phyloP scores from a whole-genome alignment of 2,888 invertebrate genomes.

The Philhelius pedissequus region DNA sequence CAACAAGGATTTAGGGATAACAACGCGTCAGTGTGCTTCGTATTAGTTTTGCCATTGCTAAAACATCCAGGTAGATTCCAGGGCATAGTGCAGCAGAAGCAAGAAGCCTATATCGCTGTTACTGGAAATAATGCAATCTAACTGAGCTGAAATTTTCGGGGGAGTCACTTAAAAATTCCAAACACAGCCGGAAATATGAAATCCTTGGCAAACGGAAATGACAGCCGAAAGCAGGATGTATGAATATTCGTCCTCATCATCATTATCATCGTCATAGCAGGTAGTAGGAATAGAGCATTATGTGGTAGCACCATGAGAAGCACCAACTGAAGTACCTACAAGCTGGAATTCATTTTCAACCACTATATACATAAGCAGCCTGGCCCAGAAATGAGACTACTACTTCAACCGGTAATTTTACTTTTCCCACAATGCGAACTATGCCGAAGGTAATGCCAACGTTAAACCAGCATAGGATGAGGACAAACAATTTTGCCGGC shows the following conservation, averaged over 20 bases:
- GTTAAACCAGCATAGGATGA: conserved; percentile 33
- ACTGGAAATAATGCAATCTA: conserved; percentile 49
- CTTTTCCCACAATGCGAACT: conserved; percentile 41
- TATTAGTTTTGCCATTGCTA: neutral
- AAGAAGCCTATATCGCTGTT: conserved; percentile 32
- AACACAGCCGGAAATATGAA: conserved; percentile 77
- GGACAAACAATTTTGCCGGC: conserved; percentile 59
- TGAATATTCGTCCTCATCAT: conserved; percentile 62
- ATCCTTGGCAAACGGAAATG: conserved; percentile 74
- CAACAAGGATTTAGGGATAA: conserved; percentile 28
- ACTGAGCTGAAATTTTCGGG: conserved; percentile 48
- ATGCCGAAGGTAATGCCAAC: conserved; percentile 31
- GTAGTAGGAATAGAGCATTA: neutral
- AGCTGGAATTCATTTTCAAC: conserved; percentile 22
- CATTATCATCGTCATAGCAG: conserved; percentile 58
- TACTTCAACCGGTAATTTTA: conserved; percentile 37
- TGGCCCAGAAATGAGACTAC: conserved; percentile 35
- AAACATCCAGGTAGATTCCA: conserved; percentile 15
- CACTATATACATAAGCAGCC: neutral
- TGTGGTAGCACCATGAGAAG: neutral
- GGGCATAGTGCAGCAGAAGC: neutral
- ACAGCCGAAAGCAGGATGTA: conserved; percentile 69
- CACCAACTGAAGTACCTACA: neutral
- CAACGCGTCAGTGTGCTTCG: conserved; percentile 6
- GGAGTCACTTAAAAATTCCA: conserved; percentile 75